phyloP scores from a whole-genome alignment of 2,888 invertebrate species.

The Aphodius granarius region DNA sequence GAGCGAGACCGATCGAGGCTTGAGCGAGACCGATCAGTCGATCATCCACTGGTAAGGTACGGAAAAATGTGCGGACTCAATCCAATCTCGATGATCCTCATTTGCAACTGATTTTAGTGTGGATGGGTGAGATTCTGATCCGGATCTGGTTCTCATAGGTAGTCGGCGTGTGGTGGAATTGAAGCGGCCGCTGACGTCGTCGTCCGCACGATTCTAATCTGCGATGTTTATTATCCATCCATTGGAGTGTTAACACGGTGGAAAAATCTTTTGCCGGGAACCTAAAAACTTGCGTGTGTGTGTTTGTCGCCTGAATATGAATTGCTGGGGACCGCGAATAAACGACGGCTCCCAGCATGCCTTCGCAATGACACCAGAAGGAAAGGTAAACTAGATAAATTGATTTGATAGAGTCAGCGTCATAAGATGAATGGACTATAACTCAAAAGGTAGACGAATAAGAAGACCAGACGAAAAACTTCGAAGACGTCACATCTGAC shows the following conservation, averaged over 20 bases:
- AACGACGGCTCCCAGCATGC: not conserved
- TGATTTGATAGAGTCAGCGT: not conserved
- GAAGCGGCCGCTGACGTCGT: not conserved
- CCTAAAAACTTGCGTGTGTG: not conserved
- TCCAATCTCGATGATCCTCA: not conserved
- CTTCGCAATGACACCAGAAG: not conserved
- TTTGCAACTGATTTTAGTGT: conserved; percentile 11
- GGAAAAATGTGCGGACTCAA: not conserved
- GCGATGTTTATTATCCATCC: not conserved
- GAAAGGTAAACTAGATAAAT: not conserved
- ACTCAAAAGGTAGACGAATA: too few species aligned
- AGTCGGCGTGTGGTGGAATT: not conserved
- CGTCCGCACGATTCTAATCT: not conserved
- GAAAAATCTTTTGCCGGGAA: not conserved
- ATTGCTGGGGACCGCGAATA: not conserved
- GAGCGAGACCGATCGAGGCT: not conserved
- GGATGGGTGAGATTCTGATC: conserved; percentile 3
- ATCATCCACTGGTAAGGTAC: not conserved
- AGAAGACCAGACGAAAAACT: too few species aligned
- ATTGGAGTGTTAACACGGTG: not conserved
- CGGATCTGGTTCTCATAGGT: conserved; percentile 8
- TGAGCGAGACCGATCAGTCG: not conserved
- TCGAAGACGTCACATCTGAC: too few species aligned
- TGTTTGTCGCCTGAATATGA: not conserved
- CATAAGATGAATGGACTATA: not conserved